Evolutionary conservation across 2,888 invertebrate species (phyloP).

Genomic region (Allophyes oxyacanthae): DNA sequence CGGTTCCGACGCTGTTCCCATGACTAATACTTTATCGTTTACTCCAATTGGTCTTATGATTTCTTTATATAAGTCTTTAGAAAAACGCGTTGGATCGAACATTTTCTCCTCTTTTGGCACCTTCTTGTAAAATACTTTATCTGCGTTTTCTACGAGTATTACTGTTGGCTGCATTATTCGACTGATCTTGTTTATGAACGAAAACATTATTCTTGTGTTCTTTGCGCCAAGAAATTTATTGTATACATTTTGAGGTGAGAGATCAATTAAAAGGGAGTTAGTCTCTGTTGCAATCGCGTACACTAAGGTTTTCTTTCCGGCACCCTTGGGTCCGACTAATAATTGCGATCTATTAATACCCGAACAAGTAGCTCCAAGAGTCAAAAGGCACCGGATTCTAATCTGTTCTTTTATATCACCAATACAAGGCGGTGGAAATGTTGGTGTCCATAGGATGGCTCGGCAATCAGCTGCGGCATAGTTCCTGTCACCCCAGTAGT

Average conservation of each 20-base stretch:
- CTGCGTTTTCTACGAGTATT: constrained; percentile 91
- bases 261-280: constrained; percentile 93
- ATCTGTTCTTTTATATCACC: constrained; percentile 90
- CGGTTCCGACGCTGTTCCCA: constrained; percentile 92
- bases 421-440: constrained; percentile 86
- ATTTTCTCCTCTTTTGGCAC: constrained; percentile 90
- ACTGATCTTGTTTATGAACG: constrained; percentile 91
- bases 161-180: constrained; percentile 92
- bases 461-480: constrained; percentile 89
- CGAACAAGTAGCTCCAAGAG: constrained; percentile 83
- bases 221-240: constrained; percentile 92
- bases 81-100: constrained; percentile 92
- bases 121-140: constrained; percentile 92
- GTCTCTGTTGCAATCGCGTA: constrained; percentile 93
- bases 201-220: constrained; percentile 91
- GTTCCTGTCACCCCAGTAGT: constrained; percentile 92
- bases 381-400: constrained; percentile 90
- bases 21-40: constrained; percentile 91
- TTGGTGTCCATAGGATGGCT: constrained; percentile 78
- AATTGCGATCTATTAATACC: constrained; percentile 89
- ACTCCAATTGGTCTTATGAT: constrained; percentile 91
- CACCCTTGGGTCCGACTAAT: constrained; percentile 91
- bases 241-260: constrained; percentile 91
- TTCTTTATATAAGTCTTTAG: constrained; percentile 91
- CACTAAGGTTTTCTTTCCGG: constrained; percentile 92